Conservation (phyloP, 2,888 invertebrate genomes). For the Platycheirus rosarum region DNA sequence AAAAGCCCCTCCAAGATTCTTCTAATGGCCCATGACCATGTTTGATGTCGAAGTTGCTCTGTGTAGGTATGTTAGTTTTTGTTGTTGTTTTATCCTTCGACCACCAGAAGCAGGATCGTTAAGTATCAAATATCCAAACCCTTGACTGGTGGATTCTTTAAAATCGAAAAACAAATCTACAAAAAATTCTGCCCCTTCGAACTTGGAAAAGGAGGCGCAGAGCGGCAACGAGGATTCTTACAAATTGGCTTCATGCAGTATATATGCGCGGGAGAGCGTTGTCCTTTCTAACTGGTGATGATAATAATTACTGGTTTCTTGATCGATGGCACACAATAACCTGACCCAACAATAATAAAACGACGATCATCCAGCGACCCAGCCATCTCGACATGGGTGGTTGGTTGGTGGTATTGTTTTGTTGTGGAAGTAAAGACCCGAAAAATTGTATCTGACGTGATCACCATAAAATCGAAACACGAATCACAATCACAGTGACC, state of each 20-base stretch:
- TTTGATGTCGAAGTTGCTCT: slow-evolving; percentile 15
- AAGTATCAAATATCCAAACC: slow-evolving; percentile 56
- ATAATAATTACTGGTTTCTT: slow-evolving; percentile 68
- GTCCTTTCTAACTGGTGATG: slow-evolving; percentile 46
- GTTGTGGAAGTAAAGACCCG: slow-evolving; percentile 49
- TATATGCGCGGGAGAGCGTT: slow-evolving; percentile 67
- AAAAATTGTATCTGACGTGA: slow-evolving; percentile 47
- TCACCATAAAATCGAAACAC: slow-evolving; percentile 37
- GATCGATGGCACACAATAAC: slow-evolving; percentile 73
- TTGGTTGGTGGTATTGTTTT: slow-evolving; percentile 42
- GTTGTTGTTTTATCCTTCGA: not conserved
- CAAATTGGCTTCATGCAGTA: not conserved
- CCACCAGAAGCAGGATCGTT: slow-evolving; percentile 16
- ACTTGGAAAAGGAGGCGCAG: not conserved
- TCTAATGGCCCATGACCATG: slow-evolving; percentile 52
- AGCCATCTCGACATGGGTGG: slow-evolving; percentile 59
- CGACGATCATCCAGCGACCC: slow-evolving; percentile 28
- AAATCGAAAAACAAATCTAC: not conserved
- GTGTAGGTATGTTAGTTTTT: no score
- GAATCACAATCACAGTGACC: slow-evolving; percentile 57
- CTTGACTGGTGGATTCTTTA: slow-evolving; percentile 2
- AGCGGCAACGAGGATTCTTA: not conserved
- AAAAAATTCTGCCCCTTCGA: not conserved
- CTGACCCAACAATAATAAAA: slow-evolving; percentile 73
- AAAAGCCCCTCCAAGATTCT: slow-evolving; percentile 17